Evolutionary conservation across 2,888 invertebrate species (phyloP).

Genomic region (Diarsia mendica): DNA sequence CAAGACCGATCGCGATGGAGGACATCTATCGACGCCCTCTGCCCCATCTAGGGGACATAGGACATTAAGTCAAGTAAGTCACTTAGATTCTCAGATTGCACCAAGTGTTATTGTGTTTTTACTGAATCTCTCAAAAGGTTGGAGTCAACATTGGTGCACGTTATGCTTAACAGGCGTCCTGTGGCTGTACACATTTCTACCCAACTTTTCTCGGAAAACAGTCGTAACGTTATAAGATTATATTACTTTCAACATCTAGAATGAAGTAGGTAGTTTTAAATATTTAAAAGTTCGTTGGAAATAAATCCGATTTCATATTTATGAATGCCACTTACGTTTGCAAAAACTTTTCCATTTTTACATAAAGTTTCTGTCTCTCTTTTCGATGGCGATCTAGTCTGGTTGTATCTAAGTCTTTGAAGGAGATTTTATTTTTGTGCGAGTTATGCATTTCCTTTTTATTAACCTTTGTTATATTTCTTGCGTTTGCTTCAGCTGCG

Average conservation of each 20-base stretch:
- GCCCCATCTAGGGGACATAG: too few species aligned
- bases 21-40: too few species aligned
- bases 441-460: slow-evolving; percentile 80
- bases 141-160: neutral
- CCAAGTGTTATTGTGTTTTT: neutral
- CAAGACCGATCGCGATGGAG: too few species aligned
- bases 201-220: too few species aligned
- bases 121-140: neutral
- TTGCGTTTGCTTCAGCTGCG: slow-evolving; percentile 48
- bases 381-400: slow-evolving; percentile 90
- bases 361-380: slow-evolving; percentile 91
- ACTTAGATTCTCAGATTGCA: neutral
- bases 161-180: too few species aligned
- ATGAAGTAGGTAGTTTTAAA: slow-evolving; percentile 35
- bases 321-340: slow-evolving; percentile 89
- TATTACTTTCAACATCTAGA: neutral
- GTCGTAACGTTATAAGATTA: neutral
- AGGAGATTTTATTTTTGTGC: slow-evolving; percentile 73
- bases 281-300: slow-evolving; percentile 33
- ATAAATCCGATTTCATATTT: slow-evolving; percentile 52
- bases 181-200: neutral
- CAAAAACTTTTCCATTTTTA: slow-evolving; percentile 91
- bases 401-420: slow-evolving; percentile 75
- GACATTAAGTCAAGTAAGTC: too few species aligned
- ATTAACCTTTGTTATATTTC: slow-evolving; percentile 49